Conservation (phyloP, 2,113 vertebrate genomes). For the Tiliqua scincoides region DNA sequence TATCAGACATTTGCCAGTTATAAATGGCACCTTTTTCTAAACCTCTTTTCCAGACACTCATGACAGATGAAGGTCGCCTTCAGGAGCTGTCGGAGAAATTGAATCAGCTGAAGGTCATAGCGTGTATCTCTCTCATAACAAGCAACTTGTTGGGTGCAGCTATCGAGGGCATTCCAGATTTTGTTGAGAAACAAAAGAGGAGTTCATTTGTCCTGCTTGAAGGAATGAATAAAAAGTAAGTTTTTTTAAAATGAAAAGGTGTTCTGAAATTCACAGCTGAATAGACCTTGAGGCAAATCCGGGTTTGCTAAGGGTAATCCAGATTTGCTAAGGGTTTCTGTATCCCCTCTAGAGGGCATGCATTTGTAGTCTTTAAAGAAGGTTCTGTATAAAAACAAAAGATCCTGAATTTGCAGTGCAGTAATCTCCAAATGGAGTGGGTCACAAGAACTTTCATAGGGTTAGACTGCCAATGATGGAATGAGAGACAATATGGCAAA, state of each 20-base stretch:
- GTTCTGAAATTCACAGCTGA: background rate
- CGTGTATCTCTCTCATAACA: constrained; percentile 88
- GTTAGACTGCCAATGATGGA: too few species aligned
- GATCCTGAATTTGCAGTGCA: too few species aligned
- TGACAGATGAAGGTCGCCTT: constrained; percentile 88
- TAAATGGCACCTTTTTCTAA: constrained; percentile 33
- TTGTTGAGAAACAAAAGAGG: constrained; percentile 85
- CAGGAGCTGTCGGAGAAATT: constrained; percentile 85
- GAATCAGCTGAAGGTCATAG: constrained; percentile 82
- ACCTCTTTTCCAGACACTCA: constrained; percentile 80
- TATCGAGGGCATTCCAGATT: constrained; percentile 79
- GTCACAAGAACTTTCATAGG: too few species aligned
- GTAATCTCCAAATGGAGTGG: too few species aligned
- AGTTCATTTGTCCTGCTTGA: constrained; percentile 87
- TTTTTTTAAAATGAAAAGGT: background rate
- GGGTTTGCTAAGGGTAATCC: too few species aligned
- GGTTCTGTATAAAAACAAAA: too few species aligned
- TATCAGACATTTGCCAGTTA: background rate
- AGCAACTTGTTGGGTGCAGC: constrained; percentile 84
- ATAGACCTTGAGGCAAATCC: background rate
- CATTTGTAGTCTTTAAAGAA: too few species aligned
- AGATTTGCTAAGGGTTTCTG: too few species aligned
- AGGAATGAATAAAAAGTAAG: constrained; percentile 89
- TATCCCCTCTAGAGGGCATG: too few species aligned
- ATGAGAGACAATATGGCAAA: too few species aligned